Base-by-base conservation (phyloP, 2,888 invertebrate genomes). In the Pristionchus japonicus region DNA sequence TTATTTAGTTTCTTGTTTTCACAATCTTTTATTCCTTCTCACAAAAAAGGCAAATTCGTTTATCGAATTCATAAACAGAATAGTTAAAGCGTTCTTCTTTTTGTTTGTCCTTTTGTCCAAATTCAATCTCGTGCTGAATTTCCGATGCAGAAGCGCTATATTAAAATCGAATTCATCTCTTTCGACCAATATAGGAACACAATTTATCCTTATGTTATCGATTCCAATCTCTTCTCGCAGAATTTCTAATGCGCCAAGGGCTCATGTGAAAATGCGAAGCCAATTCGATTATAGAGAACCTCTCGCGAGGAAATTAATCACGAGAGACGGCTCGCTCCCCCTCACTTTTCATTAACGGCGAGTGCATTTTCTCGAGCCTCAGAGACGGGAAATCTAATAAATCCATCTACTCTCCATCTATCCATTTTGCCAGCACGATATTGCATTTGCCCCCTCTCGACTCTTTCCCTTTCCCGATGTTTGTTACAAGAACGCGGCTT, bases 321-420 rank as follows among this genome's bases (percentile, higher is more conserved):
- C 57, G 57, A 57, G 57, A n/a, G 57, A 52, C 6, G 52, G 49
- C 49, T 49, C 4, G 52, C 52, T 23, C 23, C n/a, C 13, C 64
- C 64, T 31, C 61, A 0, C 64, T 34, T 64, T 64, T 64, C 64
- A 64, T 64, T 64, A 27, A 31, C 20, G 57, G 23, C 57, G 57
- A 57, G 57, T 57, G 31, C 64, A 64, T 64, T 70, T 70, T 70
- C 37, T 70, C 57, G 57, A 17, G 52, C 3, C 9, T 9, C 57
- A 57, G 37, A 17, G 70, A 4, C 37, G 17, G 70, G 20, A 40
- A 64, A 70, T 70, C 70, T 70, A 70, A 70, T 70, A 70, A 70
- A 70, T 70, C 70, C 40, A 70, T 70, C 70, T 37, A 34, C 70
- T 37, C n/a, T 57, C 57, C 57, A 37, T 70, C 70, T 34, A 67